Base-by-base conservation (phyloP, 92 coral and sea anemone genomes). In the Muricea muricata region DNA sequence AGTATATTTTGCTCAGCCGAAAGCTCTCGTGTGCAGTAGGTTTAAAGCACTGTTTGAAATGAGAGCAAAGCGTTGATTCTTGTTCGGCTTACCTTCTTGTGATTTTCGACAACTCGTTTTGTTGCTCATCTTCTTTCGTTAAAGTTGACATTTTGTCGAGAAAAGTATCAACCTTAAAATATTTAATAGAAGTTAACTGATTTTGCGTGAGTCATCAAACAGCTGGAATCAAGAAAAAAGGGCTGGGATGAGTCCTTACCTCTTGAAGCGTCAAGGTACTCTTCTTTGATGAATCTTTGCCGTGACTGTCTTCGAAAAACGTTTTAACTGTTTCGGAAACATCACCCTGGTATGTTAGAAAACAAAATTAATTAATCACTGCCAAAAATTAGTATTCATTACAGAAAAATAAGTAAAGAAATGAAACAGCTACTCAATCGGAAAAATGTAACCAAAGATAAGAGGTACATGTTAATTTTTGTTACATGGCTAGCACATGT, bases 121-220 rank as follows among this genome's bases (percentile, higher is more conserved):
- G 93, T 39, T 95, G 98, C 3, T 95, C 97, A 48, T 95, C 97
- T 33, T 95, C 98, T 79, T 85, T 91, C 8, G 97, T 87, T 23
- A 95, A 35, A 11, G 71, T 88, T 26, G 92, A 88, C 86, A 95
- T 70, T 75, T 55, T 93, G 41, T 91, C 97, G n/a, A 95, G 93
- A 85, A 93, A 93, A 25, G 24, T 57, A 83, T 95, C 98, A 67
- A 93, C 93, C 98, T 95, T 39, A 6, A 29, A 17, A 20, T 21
- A 66, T 9, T 25, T 23, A 25, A 72, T 24, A 29, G 6, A n/a
- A n/a, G n/a, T n/a, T n/a, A n/a, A n/a, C n/a, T n/a, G n/a, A n/a
- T n/a, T n/a, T n/a, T n/a, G n/a, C n/a, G n/a, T n/a, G n/a, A n/a
- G n/a, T n/a, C n/a, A n/a, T n/a, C n/a, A n/a, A n/a, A n/a, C n/a